Conservation (phyloP, 2,797 vertebrate genomes). For the Enteromius radiatus region DNA sequence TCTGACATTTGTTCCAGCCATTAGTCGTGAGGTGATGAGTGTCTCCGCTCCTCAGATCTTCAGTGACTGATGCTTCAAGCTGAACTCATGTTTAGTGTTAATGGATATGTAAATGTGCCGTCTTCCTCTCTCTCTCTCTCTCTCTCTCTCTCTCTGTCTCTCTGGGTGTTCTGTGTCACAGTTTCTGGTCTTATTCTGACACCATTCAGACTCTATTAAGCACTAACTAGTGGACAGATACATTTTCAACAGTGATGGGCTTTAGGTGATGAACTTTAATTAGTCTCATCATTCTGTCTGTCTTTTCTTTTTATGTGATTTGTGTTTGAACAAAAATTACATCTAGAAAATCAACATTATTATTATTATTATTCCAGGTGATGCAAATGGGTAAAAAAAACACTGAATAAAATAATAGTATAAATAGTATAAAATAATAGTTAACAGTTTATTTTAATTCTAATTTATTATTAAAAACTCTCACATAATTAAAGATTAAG, state of each 20-base stretch:
- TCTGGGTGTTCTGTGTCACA: background rate
- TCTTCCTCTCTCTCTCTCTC: no score
- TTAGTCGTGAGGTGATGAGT: slow-evolving; percentile 26
- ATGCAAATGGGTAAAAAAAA: no score
- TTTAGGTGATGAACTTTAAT: slow-evolving; percentile 12
- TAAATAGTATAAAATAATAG: no score
- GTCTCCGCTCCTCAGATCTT: slow-evolving; percentile 45
- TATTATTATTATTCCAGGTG: no score
- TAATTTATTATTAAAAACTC: no score
- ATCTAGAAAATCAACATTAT: background rate
- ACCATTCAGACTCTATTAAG: background rate
- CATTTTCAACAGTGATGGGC: background rate
- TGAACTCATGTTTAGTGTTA: slow-evolving; percentile 6
- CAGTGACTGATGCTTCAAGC: slow-evolving; percentile 3
- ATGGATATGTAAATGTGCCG: slow-evolving; percentile 36
- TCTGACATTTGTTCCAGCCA: slow-evolving; percentile 42
- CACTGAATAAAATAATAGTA: no score
- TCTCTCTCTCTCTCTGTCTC: no score
- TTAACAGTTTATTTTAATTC: no score
- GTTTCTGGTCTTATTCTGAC: slow-evolving; percentile 1
- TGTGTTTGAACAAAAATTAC: background rate
- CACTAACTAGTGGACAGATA: background rate
- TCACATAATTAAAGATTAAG: no score
- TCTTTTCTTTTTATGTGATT: background rate
- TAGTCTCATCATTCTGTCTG: background rate